Conservation (phyloP, 2,113 vertebrate species). For the Otus sunia region DNA sequence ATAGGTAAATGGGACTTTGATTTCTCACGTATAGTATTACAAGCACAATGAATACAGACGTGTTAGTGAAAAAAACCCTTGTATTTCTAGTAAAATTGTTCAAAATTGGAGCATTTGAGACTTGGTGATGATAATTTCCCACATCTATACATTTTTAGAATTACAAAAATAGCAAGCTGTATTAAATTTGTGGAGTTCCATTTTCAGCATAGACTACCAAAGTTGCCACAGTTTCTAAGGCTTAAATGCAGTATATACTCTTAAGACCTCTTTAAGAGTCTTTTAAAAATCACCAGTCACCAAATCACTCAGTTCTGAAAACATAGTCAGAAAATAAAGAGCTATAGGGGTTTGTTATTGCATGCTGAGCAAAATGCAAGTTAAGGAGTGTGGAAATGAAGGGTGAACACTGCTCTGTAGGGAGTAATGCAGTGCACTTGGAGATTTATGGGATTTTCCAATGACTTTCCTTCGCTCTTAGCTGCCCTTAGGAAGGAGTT, state of each 20-base stretch:
- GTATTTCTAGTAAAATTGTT: neutral
- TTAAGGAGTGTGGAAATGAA: neutral
- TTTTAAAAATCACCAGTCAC: neutral
- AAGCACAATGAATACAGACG: neutral
- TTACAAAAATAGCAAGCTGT: neutral
- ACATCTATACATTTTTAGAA: neutral
- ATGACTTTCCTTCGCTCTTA: neutral
- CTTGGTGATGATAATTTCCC: neutral
- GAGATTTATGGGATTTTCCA: neutral
- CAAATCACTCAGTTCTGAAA: neutral
- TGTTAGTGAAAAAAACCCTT: rapidly evolving
- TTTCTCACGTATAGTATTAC: neutral
- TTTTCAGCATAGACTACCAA: neutral
- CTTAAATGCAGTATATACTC: neutral
- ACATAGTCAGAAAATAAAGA: neutral
- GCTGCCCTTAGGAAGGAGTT: neutral
- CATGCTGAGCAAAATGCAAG: neutral
- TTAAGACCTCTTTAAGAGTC: neutral
- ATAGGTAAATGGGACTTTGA: neutral
- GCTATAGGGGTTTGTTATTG: neutral
- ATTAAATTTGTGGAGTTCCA: neutral
- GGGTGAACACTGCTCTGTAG: neutral
- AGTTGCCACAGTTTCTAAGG: neutral
- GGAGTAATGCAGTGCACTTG: neutral
- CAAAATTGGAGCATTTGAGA: neutral